phyloP scores from a whole-genome alignment of 1,140 invertebrate genomes.

The Spodoptera frugiperda region DNA sequence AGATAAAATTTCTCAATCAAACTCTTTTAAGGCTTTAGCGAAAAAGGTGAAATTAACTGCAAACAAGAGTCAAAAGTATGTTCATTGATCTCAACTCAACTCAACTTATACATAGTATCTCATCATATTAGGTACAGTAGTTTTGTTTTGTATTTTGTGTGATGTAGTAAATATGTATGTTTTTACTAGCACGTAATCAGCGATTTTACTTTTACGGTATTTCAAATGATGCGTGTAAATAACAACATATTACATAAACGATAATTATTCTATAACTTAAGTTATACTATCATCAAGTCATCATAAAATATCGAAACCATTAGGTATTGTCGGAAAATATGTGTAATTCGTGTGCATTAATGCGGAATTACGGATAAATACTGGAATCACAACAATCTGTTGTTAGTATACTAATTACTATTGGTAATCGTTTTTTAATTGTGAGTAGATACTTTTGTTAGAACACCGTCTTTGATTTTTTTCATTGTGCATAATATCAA shows the following conservation, averaged over 20 bases:
- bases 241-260: too few relatives aligned
- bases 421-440: not conserved
- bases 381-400: not conserved
- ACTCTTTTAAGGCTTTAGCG: not conserved
- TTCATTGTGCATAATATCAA: too few relatives aligned
- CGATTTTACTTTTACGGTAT: not conserved
- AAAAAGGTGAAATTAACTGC: not conserved
- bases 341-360: not conserved
- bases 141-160: too few relatives aligned
- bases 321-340: not conserved
- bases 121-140: too few relatives aligned
- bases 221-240: not conserved
- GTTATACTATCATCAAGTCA: not conserved
- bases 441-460: not conserved
- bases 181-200: too few relatives aligned
- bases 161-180: too few relatives aligned
- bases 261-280: not conserved
- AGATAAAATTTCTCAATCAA: constrained; percentile 12
- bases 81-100: too few relatives aligned
- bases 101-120: too few relatives aligned
- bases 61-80: too few relatives aligned
- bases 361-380: constrained; percentile 6
- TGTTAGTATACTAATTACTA: not conserved
- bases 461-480: too few relatives aligned
- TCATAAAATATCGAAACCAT: constrained; percentile 10